Evolutionary conservation across 1,140 invertebrate genomes (phyloP), one percentile per base, ranked within the genome.

Genomic region (Schlechtendalia chinensis): DNA sequence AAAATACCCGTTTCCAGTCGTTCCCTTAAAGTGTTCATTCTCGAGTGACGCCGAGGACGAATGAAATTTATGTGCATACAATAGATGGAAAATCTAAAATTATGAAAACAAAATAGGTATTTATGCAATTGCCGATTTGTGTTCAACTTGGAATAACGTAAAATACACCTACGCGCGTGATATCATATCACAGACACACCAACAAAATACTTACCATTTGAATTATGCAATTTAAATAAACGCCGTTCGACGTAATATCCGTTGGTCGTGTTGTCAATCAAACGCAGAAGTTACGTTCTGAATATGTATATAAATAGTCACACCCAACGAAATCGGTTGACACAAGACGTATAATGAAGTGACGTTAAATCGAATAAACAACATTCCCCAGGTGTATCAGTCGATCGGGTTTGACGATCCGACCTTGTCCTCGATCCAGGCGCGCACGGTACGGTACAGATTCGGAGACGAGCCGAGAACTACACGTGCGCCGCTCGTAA

Each of bases 381-480:
- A 72, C 11, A 29, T 29, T 72, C 19, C 50, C 17, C 29, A 72
- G 50, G 17, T 72, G 50, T 54, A 54, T 6, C 69, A 17, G 24
- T 54, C 24, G 50, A 72, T 72, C 24, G 50, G 54, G 69, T 72
- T 72, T 72, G 53, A 72, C 27, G 24, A 77, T 59, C 29, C 32
- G 56, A 77, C 72, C 72, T 77, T 59, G 72, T 77, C 72, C 72
- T 77, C 72, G 32, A 77, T 77, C 54, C 12, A 47, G 32, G 32
- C 32, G 32, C 32, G 8, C n/a, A n/a, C n/a, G n/a, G n/a, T n/a
- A n/a, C 24, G 6, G 12, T 69, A 24, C 27, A 29, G 50, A 17
- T 39, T 4, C 8, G 8, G 17, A 54, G 69, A 72, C 24, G 69
- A 54, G 54, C 69, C 54, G 29, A 72, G 24, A 72, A 39, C 29